A percentile compares a stretch with the other conserved stretches of the same genome.
These are phyloP conservation scores for Araneus ventricosus DNA, from an alignment of 1,140 invertebrate species.

Conservation along the genomic window DNA sequence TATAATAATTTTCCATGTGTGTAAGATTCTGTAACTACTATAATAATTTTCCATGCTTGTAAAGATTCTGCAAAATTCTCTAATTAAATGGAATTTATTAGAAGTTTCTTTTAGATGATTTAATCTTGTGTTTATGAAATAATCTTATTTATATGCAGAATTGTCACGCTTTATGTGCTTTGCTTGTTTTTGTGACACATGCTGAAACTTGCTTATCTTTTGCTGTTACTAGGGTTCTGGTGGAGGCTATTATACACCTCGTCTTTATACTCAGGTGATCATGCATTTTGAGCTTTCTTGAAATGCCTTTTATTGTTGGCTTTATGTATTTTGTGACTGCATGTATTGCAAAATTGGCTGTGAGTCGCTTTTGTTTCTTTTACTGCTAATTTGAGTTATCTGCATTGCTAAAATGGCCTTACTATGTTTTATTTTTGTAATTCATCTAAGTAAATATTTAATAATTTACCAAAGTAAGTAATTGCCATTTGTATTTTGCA, in stretches of 20 bases:
- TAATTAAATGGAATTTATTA: background rate
- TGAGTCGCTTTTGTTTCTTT: background rate
- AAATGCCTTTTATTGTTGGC: background rate
- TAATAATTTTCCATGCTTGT: background rate
- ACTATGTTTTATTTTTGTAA: no score
- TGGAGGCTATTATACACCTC: slow-evolving; percentile 66
- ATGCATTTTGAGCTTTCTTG: background rate
- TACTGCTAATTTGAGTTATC: background rate
- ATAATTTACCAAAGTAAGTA: no score
- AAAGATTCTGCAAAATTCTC: background rate
- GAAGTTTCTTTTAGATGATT: background rate
- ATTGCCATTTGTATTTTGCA: no score
- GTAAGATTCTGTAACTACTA: no score
- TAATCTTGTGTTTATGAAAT: background rate
- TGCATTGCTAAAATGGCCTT: no score
- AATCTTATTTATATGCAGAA: background rate
- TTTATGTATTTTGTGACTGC: background rate
- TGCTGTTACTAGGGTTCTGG: slow-evolving; percentile 51
- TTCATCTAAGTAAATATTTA: no score
- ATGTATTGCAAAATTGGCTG: no score
- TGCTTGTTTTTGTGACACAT: slow-evolving; percentile 13
- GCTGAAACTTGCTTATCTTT: slow-evolving; percentile 11
- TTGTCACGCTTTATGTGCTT: slow-evolving; percentile 47
- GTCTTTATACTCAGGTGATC: slow-evolving; percentile 64
- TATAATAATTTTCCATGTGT: no score